Evolutionary conservation across 2,797 vertebrate species (phyloP).

Genomic region (Hemitrygon akajei): DNA sequence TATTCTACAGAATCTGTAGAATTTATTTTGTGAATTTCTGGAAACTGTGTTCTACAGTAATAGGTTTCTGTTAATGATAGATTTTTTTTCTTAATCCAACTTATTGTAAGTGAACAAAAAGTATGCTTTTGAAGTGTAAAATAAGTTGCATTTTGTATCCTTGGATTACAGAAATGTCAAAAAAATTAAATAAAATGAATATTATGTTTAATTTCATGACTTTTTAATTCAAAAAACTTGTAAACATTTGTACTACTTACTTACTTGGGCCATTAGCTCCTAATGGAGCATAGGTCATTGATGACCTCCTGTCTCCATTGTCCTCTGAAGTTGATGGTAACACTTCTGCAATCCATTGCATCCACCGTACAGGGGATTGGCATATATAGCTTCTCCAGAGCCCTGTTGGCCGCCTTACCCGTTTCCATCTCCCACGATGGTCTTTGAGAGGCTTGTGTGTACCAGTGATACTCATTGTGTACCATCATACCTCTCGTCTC

Average conservation of each 20-base stretch:
- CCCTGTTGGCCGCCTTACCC: no score
- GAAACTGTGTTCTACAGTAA: conserved; percentile 28
- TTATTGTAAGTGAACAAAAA: conserved; percentile 15
- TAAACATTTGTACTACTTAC: not conserved
- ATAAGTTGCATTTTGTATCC: conserved; percentile 30
- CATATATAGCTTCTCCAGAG: no score
- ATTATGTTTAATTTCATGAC: conserved; percentile 27
- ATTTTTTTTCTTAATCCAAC: conserved; percentile 21
- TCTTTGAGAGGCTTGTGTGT: no score
- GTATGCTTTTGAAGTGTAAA: conserved; percentile 30
- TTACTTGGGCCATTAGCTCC: no score
- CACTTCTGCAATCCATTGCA: no score
- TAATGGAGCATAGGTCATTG: no score
- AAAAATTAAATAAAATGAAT: conserved; percentile 31
- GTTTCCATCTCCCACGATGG: no score
- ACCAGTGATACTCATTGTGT: not conserved
- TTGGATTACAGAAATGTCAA: conserved; percentile 4
- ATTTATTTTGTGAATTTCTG: conserved; percentile 14
- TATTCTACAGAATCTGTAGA: conserved; percentile 28
- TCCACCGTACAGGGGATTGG: no score
- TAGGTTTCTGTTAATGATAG: not conserved
- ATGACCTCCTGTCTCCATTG: no score
- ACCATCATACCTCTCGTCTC: no score
- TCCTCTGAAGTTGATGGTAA: no score
- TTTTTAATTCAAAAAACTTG: not conserved